Evolutionary conservation across 1,140 invertebrate species (phyloP), one percentile per base, ranked within the genome.

Genomic region (Trigoniulus corallinus): DNA sequence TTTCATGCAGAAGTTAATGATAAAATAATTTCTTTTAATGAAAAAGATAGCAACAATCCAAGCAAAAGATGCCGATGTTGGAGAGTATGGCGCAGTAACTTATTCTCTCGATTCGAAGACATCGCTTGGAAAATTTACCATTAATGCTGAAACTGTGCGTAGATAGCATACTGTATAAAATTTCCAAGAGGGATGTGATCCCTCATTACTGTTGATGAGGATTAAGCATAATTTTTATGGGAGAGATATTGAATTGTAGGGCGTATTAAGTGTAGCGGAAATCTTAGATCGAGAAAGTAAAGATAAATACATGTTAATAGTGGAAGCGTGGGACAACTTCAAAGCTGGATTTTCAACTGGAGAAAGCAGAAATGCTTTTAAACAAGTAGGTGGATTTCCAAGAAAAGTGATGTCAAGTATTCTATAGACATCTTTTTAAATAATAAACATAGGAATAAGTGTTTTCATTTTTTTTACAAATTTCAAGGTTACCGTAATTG

Each of bases 301-400:
- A 56, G 68, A 72, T 43, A 74, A 69, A 3, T 93, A 88, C 63
- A 77, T 81, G 52, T 67, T 94, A 10, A 81, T 93, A 0, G 80
- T 92, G 12, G 86, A 94, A 67, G 88, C 87, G 1, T 91, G 86
- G 84, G 89, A 94, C 63, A 93, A 93, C 67, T 92, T 91, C 66
- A 84, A 91, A 60, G 91, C 84, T 65, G 87, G 88, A 1, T 88
- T 86, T 62, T 73, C 81, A n/a, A 79, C 79, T 48, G 86, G 85
- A 2, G 87, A 93, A 63, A 89, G 85, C 59, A 72, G 88, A 48
- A 91, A 91, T 65, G 82, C 86, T 15, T 92, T 92, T 60, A 89
- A 89, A 67, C 87, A 91, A 65, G 78, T 92, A 37, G 77, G 80
- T 83, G 86, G 70, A 74, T 76, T 70, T 48, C 15, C 24, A 41